Percentiles rank a stretch among this genome's conserved stretches.
These are phyloP conservation scores for Andrena fulva DNA, from an alignment of 2,888 invertebrate species.

Conservation along the genomic window DNA sequence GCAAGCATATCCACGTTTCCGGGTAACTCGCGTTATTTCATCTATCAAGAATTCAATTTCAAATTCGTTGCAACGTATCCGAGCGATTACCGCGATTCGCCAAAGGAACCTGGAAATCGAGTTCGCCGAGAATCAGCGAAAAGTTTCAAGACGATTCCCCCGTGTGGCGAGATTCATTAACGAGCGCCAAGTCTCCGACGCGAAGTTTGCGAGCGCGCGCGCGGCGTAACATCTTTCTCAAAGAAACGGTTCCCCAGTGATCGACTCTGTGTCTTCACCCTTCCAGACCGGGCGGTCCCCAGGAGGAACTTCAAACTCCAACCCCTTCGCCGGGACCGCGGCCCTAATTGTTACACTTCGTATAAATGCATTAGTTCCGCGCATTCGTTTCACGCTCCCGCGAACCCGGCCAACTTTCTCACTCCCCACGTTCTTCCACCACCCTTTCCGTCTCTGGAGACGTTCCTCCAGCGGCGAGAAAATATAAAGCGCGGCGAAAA, in stretches of 20 bases:
- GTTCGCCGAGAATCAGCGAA: constrained; percentile 6
- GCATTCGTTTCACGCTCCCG: constrained; percentile 82
- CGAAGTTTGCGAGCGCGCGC: not conserved
- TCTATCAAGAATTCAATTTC: not conserved
- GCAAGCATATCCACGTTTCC: constrained; percentile 12
- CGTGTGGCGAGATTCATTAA: constrained; percentile 37
- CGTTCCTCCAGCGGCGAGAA: constrained; percentile 20
- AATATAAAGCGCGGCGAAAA: constrained; percentile 18
- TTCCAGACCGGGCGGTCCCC: constrained; percentile 19
- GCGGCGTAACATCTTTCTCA: constrained; percentile 20
- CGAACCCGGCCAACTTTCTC: constrained; percentile 68
- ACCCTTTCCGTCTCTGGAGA: constrained; percentile 54
- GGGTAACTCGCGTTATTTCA: not conserved
- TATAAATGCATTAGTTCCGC: constrained; percentile 82
- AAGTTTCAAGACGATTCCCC: constrained; percentile 32
- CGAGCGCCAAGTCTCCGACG: constrained; percentile 11
- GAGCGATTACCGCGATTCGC: not conserved
- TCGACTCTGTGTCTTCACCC: constrained; percentile 53
- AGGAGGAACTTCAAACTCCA: constrained; percentile 34
- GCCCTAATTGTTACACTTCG: constrained; percentile 83
- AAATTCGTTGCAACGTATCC: not conserved
- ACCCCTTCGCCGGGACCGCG: constrained; percentile 26
- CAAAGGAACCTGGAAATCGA: not conserved
- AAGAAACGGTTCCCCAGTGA: constrained; percentile 50
- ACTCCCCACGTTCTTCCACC: constrained; percentile 24